Evolutionary conservation across 2,888 invertebrate genomes (phyloP).

Genomic region (Sclerodermus sp.): DNA sequence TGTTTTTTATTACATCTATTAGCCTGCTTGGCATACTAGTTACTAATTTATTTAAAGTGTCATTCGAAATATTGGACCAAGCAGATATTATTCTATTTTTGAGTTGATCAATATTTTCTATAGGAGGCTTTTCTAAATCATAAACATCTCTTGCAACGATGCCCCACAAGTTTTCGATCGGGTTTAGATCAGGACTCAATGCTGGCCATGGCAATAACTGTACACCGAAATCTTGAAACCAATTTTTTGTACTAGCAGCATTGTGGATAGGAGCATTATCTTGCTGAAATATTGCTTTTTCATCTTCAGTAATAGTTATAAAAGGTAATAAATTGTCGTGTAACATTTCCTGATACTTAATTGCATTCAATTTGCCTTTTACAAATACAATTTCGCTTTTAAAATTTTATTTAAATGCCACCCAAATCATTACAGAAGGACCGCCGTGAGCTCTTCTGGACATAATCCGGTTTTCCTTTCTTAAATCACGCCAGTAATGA

Average conservation of each 20-base stretch:
- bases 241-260: constrained; percentile 3
- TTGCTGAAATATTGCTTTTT: constrained; percentile 1
- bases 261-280: constrained; percentile 4
- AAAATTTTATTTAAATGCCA: not conserved
- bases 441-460: too few species aligned
- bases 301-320: not conserved
- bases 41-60: constrained; percentile 1
- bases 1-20: too few species aligned
- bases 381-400: not conserved
- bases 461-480: too few species aligned
- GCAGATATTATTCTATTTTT: constrained; percentile 2
- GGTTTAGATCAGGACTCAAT: not conserved
- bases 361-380: not conserved
- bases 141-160: not conserved
- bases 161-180: constrained; percentile 4
- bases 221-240: not conserved
- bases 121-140: not conserved
- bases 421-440: too few species aligned
- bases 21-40: too few species aligned
- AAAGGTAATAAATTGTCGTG: too few species aligned
- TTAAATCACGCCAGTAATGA: too few species aligned
- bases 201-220: constrained; percentile 2
- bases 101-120: not conserved
- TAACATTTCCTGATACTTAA: not conserved
- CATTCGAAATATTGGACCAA: constrained; percentile 2